Percentiles rank a stretch among this genome's conserved stretches.
phyloP scores from a whole-genome alignment of 1,140 invertebrate species.

The Atopsyche davidsoni region DNA sequence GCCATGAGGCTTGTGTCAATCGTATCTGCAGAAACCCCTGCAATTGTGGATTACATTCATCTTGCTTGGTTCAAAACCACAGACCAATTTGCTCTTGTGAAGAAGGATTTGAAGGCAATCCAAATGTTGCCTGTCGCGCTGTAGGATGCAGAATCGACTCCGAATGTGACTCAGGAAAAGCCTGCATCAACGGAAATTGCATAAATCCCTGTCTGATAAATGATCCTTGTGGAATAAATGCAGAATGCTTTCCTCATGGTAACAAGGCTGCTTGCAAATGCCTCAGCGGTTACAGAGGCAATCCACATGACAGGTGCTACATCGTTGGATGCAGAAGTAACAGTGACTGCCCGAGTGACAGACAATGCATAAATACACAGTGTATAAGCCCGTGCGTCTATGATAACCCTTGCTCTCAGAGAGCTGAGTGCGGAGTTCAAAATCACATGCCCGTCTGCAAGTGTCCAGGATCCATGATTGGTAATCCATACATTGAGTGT shows the following conservation, averaged over 20 bases:
- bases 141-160: constrained; percentile 73
- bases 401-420: constrained; percentile 67
- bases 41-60: constrained; percentile 77
- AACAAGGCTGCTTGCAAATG: constrained; percentile 76
- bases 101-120: constrained; percentile 78
- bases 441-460: constrained; percentile 79
- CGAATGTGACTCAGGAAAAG: constrained; percentile 72
- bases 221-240: constrained; percentile 75
- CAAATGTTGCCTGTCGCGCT: constrained; percentile 68
- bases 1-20: constrained; percentile 75
- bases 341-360: constrained; percentile 78
- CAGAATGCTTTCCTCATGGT: constrained; percentile 72
- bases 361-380: constrained; percentile 77
- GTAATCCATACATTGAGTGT: constrained; percentile 79
- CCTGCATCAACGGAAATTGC: constrained; percentile 79
- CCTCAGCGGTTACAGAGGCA: constrained; percentile 70
- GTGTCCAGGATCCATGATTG: constrained; percentile 64
- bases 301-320: constrained; percentile 68
- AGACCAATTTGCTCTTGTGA: constrained; percentile 79
- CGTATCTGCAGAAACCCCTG: constrained; percentile 80
- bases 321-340: constrained; percentile 83
- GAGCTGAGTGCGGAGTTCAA: constrained; percentile 71
- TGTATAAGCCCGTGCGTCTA: constrained; percentile 81
- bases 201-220: constrained; percentile 74
- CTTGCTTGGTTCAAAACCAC: constrained; percentile 76